Evolutionary conservation across 2,888 invertebrate genomes (phyloP).

Genomic region (Alloplasta piceator): DNA sequence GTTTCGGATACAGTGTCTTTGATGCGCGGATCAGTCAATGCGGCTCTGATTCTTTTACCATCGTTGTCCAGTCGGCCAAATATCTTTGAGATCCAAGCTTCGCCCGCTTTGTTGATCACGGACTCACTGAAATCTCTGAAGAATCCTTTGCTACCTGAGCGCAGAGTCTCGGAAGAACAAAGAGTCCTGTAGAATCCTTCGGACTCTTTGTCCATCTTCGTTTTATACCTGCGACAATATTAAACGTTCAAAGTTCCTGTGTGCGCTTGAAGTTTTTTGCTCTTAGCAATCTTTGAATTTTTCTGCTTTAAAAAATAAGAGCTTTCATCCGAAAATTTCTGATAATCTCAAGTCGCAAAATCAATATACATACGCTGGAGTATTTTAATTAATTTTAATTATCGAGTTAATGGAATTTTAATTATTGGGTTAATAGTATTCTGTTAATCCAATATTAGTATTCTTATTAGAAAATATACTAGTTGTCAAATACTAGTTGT

Average conservation of each 20-base stretch:
- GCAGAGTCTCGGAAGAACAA: slow-evolving; percentile 91
- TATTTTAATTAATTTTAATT: too few relatives aligned
- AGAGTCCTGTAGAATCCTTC: slow-evolving; percentile 85
- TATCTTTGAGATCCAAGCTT: slow-evolving; percentile 86
- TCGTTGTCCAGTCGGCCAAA: slow-evolving; percentile 87
- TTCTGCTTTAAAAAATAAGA: too few relatives aligned
- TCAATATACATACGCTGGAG: too few relatives aligned
- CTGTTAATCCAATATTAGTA: too few relatives aligned
- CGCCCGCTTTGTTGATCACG: slow-evolving; percentile 85
- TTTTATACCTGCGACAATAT: background rate
- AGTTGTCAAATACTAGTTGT: too few relatives aligned
- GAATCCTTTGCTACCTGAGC: slow-evolving; percentile 90
- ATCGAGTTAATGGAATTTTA: too few relatives aligned
- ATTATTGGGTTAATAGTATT: too few relatives aligned
- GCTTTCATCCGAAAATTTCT: too few relatives aligned
- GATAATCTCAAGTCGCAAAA: too few relatives aligned
- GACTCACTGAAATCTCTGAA: slow-evolving; percentile 88
- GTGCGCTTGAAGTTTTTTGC: too few relatives aligned
- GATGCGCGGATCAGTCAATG: slow-evolving; percentile 85
- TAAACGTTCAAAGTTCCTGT: background rate
- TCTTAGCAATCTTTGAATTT: too few relatives aligned
- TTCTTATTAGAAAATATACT: too few relatives aligned
- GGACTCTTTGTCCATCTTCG: slow-evolving; percentile 63
- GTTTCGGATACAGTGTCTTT: slow-evolving; percentile 84
- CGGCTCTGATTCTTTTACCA: slow-evolving; percentile 85